These are phyloP conservation scores for Albula glossodonta DNA, from an alignment of 2,113 vertebrate genomes.

Conservation along the genomic window DNA sequence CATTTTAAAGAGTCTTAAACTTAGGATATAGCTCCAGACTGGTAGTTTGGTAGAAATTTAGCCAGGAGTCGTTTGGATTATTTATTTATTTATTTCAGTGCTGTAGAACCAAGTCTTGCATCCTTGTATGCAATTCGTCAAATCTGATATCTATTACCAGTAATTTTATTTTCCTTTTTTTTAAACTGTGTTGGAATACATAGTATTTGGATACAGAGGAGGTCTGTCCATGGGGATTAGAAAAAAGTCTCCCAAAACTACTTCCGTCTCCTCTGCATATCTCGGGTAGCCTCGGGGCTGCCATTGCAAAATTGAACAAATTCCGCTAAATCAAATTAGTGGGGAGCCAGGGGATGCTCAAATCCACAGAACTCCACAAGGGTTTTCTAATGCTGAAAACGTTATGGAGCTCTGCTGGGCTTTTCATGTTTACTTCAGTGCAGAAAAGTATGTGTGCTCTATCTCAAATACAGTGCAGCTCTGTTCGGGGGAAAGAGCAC, in stretches of 20 bases:
- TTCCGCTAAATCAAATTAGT: background rate
- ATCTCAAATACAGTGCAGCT: background rate
- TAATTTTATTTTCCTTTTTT: background rate
- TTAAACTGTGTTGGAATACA: background rate
- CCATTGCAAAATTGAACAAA: conserved; percentile 6
- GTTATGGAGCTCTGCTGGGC: background rate
- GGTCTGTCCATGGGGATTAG: background rate
- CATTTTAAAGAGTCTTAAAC: no score
- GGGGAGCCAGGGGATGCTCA: background rate
- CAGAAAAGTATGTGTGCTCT: background rate
- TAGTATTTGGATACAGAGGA: background rate
- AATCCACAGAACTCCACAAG: background rate
- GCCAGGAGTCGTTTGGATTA: background rate
- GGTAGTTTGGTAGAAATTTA: background rate
- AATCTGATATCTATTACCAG: background rate
- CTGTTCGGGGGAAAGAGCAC: background rate
- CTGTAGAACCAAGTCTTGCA: background rate
- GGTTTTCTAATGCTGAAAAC: background rate
- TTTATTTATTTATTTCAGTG: background rate
- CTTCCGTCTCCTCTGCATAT: background rate
- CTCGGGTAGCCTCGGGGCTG: background rate
- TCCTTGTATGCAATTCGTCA: background rate
- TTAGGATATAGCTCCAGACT: no score
- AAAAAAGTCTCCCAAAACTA: background rate
- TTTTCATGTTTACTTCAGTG: background rate